These are phyloP conservation scores for Anodontia alba DNA, from an alignment of 2,888 invertebrate species.

Conservation along the genomic window DNA sequence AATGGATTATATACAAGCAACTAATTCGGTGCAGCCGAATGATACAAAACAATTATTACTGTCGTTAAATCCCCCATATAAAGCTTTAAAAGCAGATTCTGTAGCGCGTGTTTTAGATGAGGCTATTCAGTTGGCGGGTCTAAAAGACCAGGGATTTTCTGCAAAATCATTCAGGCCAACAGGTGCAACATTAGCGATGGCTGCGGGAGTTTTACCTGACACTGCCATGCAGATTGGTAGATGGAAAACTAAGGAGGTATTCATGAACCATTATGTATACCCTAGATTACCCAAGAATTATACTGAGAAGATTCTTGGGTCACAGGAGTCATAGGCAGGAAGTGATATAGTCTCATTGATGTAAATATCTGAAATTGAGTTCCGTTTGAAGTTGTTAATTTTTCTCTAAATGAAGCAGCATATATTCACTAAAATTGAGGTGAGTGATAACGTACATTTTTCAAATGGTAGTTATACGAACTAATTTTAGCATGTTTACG, in stretches of 20 bases:
- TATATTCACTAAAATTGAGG: too few species aligned
- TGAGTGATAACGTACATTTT: too few species aligned
- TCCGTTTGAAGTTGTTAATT: too few species aligned
- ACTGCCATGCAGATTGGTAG: too few species aligned
- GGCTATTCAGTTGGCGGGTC: neutral
- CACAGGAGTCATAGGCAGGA: neutral
- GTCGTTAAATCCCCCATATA: conserved; percentile 16
- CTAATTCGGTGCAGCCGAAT: neutral
- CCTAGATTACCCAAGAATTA: neutral
- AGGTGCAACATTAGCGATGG: conserved; percentile 1
- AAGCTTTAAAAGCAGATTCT: neutral
- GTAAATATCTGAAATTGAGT: too few species aligned
- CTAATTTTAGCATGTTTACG: too few species aligned
- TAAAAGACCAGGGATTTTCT: neutral
- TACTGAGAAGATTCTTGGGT: neutral
- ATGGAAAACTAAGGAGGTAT: conserved; percentile 24
- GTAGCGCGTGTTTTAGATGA: conserved; percentile 19
- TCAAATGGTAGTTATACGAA: too few species aligned
- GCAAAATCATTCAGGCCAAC: conserved; percentile 13
- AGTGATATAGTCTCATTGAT: neutral
- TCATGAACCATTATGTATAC: conserved; percentile 25
- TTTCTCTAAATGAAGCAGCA: too few species aligned
- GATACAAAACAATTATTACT: neutral
- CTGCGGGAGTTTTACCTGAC: neutral
- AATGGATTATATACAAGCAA: conserved; percentile 8